Evolutionary conservation across 2,113 vertebrate species (phyloP).

Genomic region (Urocolius indicus): DNA sequence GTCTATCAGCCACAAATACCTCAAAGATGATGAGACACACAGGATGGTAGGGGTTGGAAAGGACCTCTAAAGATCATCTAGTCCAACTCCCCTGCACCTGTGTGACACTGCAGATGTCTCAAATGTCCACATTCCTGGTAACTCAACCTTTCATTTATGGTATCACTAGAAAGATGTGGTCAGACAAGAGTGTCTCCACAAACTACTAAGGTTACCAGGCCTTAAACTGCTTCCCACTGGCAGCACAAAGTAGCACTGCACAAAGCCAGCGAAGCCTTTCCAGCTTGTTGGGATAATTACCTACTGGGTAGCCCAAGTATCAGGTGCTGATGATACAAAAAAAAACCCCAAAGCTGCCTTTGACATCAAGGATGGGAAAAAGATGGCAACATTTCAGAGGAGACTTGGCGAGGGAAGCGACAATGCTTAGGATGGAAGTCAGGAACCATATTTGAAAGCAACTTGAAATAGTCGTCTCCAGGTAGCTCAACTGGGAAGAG

Average conservation of each 20-base stretch:
- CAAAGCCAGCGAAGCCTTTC: background rate
- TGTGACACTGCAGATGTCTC: background rate
- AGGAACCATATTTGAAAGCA: background rate
- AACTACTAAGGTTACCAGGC: background rate
- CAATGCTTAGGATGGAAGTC: background rate
- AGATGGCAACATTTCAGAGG: background rate
- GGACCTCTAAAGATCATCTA: no score
- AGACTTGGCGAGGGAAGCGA: background rate
- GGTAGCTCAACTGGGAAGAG: background rate
- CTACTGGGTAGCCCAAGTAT: background rate
- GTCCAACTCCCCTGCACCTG: no score
- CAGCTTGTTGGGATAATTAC: background rate
- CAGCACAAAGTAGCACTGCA: background rate
- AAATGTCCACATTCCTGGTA: background rate
- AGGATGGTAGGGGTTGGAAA: no score
- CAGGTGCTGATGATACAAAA: background rate
- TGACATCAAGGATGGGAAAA: background rate
- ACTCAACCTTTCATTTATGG: background rate
- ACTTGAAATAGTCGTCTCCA: background rate
- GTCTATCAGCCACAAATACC: background rate
- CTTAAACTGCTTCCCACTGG: background rate
- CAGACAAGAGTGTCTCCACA: background rate
- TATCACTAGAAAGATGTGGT: background rate
- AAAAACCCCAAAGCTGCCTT: rapidly evolving
- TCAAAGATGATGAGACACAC: background rate